Conservation (phyloP, 2,888 invertebrate species). For the Lacanobia oleracea region DNA sequence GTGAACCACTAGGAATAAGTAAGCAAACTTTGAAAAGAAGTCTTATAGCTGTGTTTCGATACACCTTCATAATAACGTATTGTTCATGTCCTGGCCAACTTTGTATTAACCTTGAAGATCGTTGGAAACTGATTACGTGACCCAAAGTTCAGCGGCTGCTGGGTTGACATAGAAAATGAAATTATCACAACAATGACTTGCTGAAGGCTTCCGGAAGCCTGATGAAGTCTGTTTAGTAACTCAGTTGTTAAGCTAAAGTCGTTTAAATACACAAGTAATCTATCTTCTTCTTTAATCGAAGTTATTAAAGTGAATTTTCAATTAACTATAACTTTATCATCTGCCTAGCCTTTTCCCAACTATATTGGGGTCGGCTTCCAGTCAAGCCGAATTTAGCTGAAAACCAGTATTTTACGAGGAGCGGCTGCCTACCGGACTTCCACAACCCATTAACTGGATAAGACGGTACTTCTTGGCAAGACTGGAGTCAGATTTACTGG, state of each 20-base stretch:
- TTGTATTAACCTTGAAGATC: constrained; percentile 23
- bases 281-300: too few relatives aligned
- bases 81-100: constrained; percentile 33
- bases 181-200: constrained; percentile 10
- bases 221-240: background rate
- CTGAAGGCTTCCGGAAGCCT: background rate
- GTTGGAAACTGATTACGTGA: constrained; percentile 24
- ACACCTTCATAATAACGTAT: background rate
- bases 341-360: too few relatives aligned
- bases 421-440: too few relatives aligned
- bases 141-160: constrained; percentile 17
- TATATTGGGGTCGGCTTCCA: too few relatives aligned
- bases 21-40: background rate
- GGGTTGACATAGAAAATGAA: background rate
- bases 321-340: too few relatives aligned
- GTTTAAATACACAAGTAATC: background rate
- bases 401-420: too few relatives aligned
- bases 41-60: constrained; percentile 29
- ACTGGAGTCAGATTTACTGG: too few relatives aligned
- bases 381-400: too few relatives aligned
- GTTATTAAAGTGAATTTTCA: too few relatives aligned
- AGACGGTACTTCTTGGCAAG: too few relatives aligned
- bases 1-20: background rate
- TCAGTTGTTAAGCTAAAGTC: background rate
- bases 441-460: too few relatives aligned